phyloP scores from a whole-genome alignment of 2,888 invertebrate species.

The Nephrotoma appendiculata region DNA sequence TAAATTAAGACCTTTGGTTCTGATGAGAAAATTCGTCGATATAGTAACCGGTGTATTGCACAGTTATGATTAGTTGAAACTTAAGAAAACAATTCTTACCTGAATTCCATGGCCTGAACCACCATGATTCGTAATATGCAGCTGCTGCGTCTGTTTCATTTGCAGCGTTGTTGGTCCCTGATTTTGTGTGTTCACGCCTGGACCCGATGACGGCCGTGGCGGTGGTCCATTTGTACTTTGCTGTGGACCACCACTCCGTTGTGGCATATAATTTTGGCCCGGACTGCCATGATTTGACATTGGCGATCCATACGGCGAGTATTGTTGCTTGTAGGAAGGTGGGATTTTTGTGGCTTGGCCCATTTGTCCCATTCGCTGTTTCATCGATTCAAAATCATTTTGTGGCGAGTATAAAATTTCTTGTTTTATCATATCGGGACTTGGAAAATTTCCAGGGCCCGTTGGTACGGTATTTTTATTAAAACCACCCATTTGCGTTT shows the following conservation, averaged over 20 bases:
- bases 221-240: slow-evolving; percentile 34
- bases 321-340: slow-evolving; percentile 33
- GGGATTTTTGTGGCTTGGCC: slow-evolving; percentile 26
- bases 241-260: slow-evolving; percentile 22
- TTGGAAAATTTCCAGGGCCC: slow-evolving; percentile 19
- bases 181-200: slow-evolving; percentile 21
- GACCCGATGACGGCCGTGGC: slow-evolving; percentile 33
- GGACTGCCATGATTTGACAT: slow-evolving; percentile 41
- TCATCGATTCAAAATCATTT: slow-evolving; percentile 31
- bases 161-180: slow-evolving; percentile 46
- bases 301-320: slow-evolving; percentile 51
- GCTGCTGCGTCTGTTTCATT: slow-evolving; percentile 76
- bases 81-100: slow-evolving; percentile 37
- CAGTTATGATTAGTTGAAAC: not conserved
- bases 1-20: too few species aligned
- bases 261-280: slow-evolving; percentile 26
- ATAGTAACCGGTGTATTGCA: not conserved
- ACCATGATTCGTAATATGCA: slow-evolving; percentile 71
- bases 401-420: slow-evolving; percentile 36
- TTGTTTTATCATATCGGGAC: slow-evolving; percentile 29
- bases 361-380: slow-evolving; percentile 18
- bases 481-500: slow-evolving; percentile 21
- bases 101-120: slow-evolving; percentile 61
- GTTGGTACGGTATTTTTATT: not conserved
- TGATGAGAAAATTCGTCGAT: too few species aligned